Evolutionary conservation across 2,888 invertebrate species (phyloP).

Genomic region (Rotaria socialis): DNA sequence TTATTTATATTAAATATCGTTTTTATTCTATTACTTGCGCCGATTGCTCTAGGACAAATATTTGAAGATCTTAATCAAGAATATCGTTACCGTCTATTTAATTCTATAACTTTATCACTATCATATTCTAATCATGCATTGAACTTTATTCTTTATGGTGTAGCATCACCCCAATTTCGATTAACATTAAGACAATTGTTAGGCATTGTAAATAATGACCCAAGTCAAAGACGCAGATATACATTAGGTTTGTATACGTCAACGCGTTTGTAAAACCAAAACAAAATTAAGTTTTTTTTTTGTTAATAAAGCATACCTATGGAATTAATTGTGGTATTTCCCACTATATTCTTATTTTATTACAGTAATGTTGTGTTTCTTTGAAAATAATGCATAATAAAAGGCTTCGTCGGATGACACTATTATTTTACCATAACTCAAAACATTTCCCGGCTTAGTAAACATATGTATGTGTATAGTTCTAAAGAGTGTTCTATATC

Average conservation of each 20-base stretch:
- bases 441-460: no score
- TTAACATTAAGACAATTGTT: conserved; percentile 28
- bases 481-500: no score
- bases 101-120: conserved; percentile 27
- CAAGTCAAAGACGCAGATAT: not conserved
- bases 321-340: no score
- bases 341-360: no score
- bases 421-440: no score
- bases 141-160: conserved; percentile 44
- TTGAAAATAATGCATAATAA: no score
- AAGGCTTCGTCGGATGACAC: no score
- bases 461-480: no score
- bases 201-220: not conserved
- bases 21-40: conserved; percentile 39
- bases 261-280: not conserved
- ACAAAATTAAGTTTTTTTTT: not conserved
- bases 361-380: no score
- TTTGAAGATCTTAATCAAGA: conserved; percentile 41
- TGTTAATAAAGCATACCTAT: no score
- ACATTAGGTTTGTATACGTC: not conserved
- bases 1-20: conserved; percentile 44
- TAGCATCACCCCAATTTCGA: conserved; percentile 45
- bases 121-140: conserved; percentile 46
- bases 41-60: conserved; percentile 30
- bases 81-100: conserved; percentile 36